phyloP scores from a whole-genome alignment of 2,888 invertebrate species.

The Chymomyza caudatula region DNA sequence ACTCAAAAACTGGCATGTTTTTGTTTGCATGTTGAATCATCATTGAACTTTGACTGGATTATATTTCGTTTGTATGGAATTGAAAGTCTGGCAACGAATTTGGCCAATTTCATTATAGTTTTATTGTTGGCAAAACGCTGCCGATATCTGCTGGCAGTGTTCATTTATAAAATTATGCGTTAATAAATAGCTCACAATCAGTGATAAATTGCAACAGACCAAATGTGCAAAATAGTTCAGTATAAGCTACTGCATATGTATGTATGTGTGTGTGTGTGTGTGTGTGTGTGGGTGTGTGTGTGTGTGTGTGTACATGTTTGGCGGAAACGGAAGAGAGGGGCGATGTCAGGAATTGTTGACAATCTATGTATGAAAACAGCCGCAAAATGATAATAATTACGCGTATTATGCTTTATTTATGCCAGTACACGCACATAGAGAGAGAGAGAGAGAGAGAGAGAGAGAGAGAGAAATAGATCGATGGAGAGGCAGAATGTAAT shows the following conservation, averaged over 20 bases:
- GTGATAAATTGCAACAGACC: constrained; percentile 60
- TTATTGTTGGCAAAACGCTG: background rate
- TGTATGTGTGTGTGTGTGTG: background rate
- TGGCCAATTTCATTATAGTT: background rate
- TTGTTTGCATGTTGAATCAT: background rate
- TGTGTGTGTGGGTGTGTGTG: background rate
- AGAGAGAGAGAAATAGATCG: background rate
- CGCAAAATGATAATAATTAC: constrained; percentile 71
- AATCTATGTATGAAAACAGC: constrained; percentile 37
- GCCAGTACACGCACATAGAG: constrained; percentile 28
- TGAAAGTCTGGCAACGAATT: background rate
- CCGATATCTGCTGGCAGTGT: background rate
- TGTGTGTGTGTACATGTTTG: background rate
- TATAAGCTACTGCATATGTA: background rate
- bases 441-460: background rate
- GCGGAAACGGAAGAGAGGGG: background rate
- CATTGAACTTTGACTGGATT: background rate
- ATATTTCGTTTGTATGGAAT: background rate
- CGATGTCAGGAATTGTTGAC: background rate
- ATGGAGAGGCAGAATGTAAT: background rate
- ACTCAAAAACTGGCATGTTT: background rate
- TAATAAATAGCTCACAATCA: constrained; percentile 70
- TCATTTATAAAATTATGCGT: constrained; percentile 63
- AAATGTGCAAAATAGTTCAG: constrained; percentile 10
- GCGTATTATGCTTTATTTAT: constrained; percentile 62